Evolutionary conservation across 2,888 invertebrate species (phyloP).

Genomic region (Ariolimax columbianus): DNA sequence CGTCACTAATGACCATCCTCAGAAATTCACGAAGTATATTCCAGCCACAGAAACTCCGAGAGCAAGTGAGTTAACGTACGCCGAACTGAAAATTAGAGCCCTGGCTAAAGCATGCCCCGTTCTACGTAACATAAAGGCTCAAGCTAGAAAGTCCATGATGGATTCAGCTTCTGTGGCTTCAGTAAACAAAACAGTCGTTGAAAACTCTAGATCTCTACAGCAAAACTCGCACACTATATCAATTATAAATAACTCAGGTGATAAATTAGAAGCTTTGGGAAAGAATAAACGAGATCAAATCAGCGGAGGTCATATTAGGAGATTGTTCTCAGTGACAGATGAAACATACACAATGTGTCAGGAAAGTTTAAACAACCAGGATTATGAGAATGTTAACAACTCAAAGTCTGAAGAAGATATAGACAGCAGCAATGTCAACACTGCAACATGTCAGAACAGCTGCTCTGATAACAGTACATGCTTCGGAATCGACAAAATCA

Average conservation of each 20-base stretch:
- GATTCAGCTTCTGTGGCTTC: neutral
- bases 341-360: neutral
- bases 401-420: neutral
- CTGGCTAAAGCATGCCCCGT: neutral
- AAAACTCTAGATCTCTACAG: neutral
- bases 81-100: slow-evolving; percentile 4
- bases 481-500: neutral
- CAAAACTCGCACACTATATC: neutral
- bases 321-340: neutral
- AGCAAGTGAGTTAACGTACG: neutral
- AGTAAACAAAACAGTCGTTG: neutral
- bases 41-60: neutral
- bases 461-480: neutral
- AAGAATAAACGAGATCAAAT: neutral
- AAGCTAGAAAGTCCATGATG: neutral
- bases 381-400: neutral
- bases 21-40: neutral
- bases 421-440: neutral
- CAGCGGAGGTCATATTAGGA: neutral
- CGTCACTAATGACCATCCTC: neutral
- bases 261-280: neutral
- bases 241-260: neutral
- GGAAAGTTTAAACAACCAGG: neutral
- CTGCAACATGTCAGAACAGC: neutral
- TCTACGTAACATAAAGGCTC: neutral